Conservation (phyloP, 1,140 invertebrate genomes). For the Neoseiulus cucumeris region DNA sequence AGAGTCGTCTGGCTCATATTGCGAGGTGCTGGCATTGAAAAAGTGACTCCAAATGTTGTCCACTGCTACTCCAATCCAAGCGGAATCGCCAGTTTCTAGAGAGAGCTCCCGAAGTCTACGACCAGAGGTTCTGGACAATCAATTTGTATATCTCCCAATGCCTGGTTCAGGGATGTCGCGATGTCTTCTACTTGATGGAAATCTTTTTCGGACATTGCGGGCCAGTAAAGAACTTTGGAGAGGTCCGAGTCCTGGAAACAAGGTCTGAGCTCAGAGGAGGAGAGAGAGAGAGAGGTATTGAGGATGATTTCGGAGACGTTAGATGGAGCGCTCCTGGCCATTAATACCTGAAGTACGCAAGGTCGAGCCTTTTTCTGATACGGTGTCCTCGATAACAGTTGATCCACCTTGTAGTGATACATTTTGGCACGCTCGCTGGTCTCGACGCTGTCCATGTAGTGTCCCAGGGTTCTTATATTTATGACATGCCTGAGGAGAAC, state of each 20-base stretch:
- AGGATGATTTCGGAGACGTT: too few species aligned
- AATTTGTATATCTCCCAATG: background rate
- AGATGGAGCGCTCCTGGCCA: background rate
- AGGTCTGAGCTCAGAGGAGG: background rate
- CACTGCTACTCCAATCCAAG: too few species aligned
- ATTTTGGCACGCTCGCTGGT: background rate
- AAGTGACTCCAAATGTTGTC: too few species aligned
- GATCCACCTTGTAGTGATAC: slow-evolving; percentile 6
- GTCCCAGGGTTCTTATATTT: background rate
- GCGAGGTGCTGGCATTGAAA: too few species aligned
- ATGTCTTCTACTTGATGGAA: slow-evolving; percentile 2
- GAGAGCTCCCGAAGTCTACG: background rate
- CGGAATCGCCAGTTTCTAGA: background rate
- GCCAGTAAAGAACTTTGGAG: background rate
- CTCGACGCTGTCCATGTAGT: background rate
- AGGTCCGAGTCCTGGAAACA: background rate
- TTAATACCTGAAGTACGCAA: background rate
- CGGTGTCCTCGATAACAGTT: background rate
- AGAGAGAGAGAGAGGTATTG: too few species aligned
- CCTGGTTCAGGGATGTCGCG: background rate
- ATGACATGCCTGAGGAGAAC: background rate
- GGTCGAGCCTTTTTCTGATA: slow-evolving; percentile 7
- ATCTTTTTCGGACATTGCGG: background rate
- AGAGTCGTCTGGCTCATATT: too few species aligned
- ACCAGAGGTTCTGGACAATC: background rate